These are phyloP conservation scores for Brachypodius melanocephalos DNA, from an alignment of 2,113 vertebrate species.

Conservation along the genomic window DNA sequence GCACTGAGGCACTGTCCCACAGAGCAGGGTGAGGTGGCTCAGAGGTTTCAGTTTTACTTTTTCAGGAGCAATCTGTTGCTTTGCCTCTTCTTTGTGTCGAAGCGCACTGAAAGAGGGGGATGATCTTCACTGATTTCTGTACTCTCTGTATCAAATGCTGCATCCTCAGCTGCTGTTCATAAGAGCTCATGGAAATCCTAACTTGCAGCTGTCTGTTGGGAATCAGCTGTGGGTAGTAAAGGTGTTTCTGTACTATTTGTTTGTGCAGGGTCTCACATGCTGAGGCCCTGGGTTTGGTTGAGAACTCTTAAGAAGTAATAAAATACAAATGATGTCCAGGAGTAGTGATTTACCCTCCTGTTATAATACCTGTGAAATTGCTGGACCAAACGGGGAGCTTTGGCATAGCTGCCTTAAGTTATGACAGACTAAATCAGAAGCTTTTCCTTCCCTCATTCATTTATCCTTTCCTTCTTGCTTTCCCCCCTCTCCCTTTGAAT, in stretches of 20 bases:
- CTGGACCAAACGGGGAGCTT: conserved; percentile 10
- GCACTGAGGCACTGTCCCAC: not conserved
- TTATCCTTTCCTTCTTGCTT: not conserved
- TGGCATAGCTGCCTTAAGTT: conserved; percentile 40
- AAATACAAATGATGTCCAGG: conserved; percentile 4
- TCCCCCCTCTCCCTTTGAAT: not conserved
- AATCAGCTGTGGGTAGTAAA: not conserved
- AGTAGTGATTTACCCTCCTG: not conserved
- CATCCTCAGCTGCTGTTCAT: not conserved
- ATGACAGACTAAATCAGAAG: conserved; percentile 13
- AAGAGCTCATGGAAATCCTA: not conserved
- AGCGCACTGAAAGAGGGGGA: not conserved
- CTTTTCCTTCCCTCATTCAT: conserved; percentile 16
- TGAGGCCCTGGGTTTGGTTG: not conserved
- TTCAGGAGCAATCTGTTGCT: not conserved
- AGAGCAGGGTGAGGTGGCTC: not conserved
- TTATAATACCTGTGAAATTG: conserved; percentile 55
- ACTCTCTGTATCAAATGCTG: not conserved
- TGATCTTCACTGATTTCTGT: not conserved
- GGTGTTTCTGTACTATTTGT: not conserved
- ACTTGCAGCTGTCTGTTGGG: not conserved
- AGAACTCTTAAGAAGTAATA: not conserved
- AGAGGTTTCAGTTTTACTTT: not conserved
- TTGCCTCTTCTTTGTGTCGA: not conserved
- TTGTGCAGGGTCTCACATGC: not conserved